phyloP scores from a whole-genome alignment of 2,113 vertebrate species.

The Typhlomys cinereus region DNA sequence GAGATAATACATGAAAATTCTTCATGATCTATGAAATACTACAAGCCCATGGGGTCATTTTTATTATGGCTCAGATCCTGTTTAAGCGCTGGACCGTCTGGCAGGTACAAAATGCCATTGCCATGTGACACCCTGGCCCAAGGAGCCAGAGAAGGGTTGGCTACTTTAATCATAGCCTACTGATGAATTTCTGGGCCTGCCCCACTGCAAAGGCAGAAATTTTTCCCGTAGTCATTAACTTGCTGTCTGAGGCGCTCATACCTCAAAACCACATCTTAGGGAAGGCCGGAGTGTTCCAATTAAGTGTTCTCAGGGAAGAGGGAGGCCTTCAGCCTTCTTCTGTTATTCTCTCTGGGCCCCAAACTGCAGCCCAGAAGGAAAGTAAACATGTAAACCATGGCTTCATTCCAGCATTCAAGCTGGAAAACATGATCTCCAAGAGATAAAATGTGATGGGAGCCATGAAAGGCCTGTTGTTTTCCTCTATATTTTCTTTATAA shows the following conservation, averaged over 20 bases:
- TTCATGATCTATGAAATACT: neutral
- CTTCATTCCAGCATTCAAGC: neutral
- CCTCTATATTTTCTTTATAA: no score
- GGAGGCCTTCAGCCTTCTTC: neutral
- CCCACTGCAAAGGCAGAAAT: neutral
- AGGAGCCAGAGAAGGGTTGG: neutral
- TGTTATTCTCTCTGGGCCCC: neutral
- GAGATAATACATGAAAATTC: conserved; percentile 42
- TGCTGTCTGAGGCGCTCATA: neutral
- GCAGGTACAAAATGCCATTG: neutral
- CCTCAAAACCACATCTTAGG: conserved; percentile 52
- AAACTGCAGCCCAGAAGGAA: neutral
- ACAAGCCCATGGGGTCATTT: neutral
- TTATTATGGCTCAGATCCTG: neutral
- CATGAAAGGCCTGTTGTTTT: conserved; percentile 14
- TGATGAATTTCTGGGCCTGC: neutral
- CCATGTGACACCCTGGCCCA: neutral
- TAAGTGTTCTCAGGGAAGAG: conserved; percentile 17
- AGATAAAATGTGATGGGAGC: conserved; percentile 11
- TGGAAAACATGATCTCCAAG: conserved; percentile 29
- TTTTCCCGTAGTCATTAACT: neutral
- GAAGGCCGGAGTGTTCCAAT: neutral
- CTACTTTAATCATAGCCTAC: neutral
- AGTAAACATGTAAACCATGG: conserved; percentile 1
- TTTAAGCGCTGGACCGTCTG: neutral